Conservation (phyloP, 53 echinoderm and acorn worm genomes). For the Echinometra lucunter region DNA sequence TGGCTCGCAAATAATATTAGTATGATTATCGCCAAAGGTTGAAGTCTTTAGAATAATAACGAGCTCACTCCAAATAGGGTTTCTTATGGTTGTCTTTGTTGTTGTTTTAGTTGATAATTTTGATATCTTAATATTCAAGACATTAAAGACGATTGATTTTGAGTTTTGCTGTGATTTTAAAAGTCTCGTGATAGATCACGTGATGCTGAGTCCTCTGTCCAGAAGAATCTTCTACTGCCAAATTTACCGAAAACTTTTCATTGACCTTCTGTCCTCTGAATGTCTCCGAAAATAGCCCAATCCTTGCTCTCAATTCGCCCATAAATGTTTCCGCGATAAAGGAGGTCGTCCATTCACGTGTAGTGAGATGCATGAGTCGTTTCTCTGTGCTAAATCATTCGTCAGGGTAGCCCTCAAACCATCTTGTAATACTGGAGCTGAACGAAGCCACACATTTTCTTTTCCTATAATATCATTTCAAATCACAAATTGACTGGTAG, state of each 20-base stretch:
- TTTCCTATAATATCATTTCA: background rate
- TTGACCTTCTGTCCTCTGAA: background rate
- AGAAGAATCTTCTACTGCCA: background rate
- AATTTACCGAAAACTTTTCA: background rate
- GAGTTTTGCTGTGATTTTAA: too few species aligned
- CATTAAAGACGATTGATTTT: too few species aligned
- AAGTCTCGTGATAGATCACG: background rate
- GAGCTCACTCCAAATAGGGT: too few species aligned
- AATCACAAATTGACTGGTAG: background rate
- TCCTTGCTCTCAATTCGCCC: background rate
- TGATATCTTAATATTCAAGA: too few species aligned
- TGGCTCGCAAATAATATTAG: too few species aligned
- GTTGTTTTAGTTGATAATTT: too few species aligned
- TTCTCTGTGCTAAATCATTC: conserved; percentile 42
- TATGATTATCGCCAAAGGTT: too few species aligned
- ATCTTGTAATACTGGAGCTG: conserved; percentile 21
- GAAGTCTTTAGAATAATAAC: too few species aligned
- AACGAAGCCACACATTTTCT: conserved; percentile 9
- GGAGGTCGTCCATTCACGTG: conserved; percentile 51
- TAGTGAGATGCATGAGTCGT: conserved; percentile 30
- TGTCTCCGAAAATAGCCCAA: conserved; percentile 30
- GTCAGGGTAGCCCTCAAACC: conserved; percentile 12
- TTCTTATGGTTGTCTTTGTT: too few species aligned
- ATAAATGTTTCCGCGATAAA: conserved; percentile 47
- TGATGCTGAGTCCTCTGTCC: background rate